Evolutionary conservation across 2,797 vertebrate genomes (phyloP).

Genomic region (Silurus aristotelis): DNA sequence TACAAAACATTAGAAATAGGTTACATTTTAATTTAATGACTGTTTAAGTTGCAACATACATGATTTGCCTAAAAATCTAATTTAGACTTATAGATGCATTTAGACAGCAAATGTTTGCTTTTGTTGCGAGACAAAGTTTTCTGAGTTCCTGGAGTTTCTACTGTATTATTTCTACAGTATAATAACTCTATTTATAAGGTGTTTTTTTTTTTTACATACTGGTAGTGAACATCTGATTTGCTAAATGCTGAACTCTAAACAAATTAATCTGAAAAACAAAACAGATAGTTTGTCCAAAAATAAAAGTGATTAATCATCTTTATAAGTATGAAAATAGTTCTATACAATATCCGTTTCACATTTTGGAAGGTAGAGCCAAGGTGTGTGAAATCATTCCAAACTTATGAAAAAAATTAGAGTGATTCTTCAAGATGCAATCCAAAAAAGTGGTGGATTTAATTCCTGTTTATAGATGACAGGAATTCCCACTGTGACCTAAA

Average conservation of each 20-base stretch:
- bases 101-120: neutral
- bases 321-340: neutral
- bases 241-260: neutral
- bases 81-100: neutral
- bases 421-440: neutral
- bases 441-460: neutral
- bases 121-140: neutral
- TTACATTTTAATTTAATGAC: neutral
- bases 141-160: neutral
- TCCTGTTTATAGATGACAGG: neutral
- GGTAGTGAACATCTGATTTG: neutral
- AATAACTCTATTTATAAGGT: neutral
- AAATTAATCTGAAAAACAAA: neutral
- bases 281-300: neutral
- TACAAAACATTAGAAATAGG: neutral
- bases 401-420: neutral
- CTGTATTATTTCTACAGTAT: neutral
- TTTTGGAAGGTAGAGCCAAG: neutral
- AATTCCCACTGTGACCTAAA: neutral
- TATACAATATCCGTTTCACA: neutral
- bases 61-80: neutral
- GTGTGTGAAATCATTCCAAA: neutral
- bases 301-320: neutral
- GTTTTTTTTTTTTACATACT: too few species aligned
- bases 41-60: neutral